A percentile compares a stretch with the other conserved stretches of the same genome.
Conservation (phyloP, 92 coral and sea anemone genomes). For the Phymanthus crucifer region DNA sequence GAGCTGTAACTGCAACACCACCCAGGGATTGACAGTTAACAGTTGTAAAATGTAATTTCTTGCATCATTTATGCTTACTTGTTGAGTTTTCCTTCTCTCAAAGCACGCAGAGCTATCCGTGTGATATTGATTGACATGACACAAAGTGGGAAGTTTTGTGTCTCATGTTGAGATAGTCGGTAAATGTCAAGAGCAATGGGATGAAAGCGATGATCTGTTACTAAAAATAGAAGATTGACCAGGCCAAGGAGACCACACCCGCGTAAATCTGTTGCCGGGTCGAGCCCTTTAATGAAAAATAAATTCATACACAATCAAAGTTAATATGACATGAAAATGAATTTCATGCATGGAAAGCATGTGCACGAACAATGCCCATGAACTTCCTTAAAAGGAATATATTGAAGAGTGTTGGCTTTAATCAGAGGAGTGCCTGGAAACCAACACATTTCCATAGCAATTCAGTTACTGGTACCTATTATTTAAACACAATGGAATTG, state of each 20-base stretch:
- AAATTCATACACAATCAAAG: neutral
- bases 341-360: neutral
- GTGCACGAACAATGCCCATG: too few relatives aligned
- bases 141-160: slow-evolving; percentile 96
- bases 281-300: slow-evolving; percentile 63
- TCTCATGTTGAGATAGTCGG: slow-evolving; percentile 91
- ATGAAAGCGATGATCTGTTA: slow-evolving; percentile 76
- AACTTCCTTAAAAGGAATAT: too few relatives aligned
- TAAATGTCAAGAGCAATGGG: slow-evolving; percentile 84
- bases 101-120: slow-evolving; percentile 87
- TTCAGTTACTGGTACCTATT: too few relatives aligned
- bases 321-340: too few relatives aligned
- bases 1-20: too few relatives aligned
- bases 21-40: too few relatives aligned
- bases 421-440: too few relatives aligned
- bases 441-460: too few relatives aligned
- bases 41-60: too few relatives aligned
- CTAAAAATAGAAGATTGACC: slow-evolving; percentile 75
- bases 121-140: slow-evolving; percentile 98
- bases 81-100: slow-evolving; percentile 89
- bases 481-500: too few relatives aligned
- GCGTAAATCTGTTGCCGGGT: slow-evolving; percentile 94
- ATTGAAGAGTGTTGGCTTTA: too few relatives aligned
- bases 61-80: slow-evolving; percentile 56
- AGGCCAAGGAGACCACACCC: slow-evolving; percentile 98